Evolutionary conservation across 1,140 invertebrate species (phyloP).

Genomic region (Aethina tumida): DNA sequence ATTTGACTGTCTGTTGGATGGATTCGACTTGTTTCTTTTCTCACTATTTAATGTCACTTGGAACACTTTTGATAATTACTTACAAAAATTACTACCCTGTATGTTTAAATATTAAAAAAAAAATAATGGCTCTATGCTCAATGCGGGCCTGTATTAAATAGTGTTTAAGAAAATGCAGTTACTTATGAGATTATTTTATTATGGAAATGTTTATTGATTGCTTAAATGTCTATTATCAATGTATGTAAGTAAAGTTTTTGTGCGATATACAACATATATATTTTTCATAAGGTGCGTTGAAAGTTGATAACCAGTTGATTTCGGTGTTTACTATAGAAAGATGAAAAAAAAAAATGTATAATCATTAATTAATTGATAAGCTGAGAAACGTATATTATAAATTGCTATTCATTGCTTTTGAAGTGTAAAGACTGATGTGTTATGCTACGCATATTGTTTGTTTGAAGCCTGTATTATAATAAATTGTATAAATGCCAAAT

Average conservation of each 20-base stretch:
- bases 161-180: no score
- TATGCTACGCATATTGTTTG: constrained; percentile 28
- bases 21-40: background rate
- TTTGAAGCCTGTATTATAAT: constrained; percentile 30
- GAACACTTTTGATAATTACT: constrained; percentile 13
- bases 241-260: constrained; percentile 17
- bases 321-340: constrained; percentile 14
- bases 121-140: no score
- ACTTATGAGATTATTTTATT: no score
- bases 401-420: constrained; percentile 28
- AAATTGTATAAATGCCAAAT: constrained; percentile 26
- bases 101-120: no score
- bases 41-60: background rate
- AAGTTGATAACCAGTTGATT: constrained; percentile 7
- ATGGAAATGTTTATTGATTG: no score
- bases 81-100: no score
- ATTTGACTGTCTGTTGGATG: constrained; percentile 5
- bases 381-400: constrained; percentile 22
- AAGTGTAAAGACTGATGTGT: constrained; percentile 31
- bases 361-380: constrained; percentile 17
- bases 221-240: constrained; percentile 10
- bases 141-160: no score
- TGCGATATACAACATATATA: constrained; percentile 15
- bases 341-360: constrained; percentile 18
- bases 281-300: constrained; percentile 12